These are phyloP conservation scores for Terrapene triunguis DNA, from an alignment of 2,113 vertebrate species.

Conservation along the genomic window DNA sequence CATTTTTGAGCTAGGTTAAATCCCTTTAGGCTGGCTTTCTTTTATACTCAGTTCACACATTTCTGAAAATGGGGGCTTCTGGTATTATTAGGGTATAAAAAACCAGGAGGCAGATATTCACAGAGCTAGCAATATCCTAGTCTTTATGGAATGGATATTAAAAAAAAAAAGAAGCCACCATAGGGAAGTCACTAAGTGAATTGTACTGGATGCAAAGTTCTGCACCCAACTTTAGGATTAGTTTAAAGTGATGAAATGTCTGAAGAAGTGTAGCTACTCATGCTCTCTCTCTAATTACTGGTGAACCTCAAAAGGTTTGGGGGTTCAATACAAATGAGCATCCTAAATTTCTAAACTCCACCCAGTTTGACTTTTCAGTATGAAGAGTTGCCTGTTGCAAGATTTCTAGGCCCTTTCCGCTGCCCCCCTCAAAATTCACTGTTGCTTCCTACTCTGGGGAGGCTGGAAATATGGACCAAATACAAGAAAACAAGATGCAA, in stretches of 20 bases:
- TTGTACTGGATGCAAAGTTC: not conserved
- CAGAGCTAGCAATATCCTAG: not conserved
- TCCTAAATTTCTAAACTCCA: not conserved
- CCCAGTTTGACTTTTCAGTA: not conserved
- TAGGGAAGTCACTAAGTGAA: not conserved
- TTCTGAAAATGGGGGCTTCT: constrained; percentile 14
- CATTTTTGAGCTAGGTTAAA: not conserved
- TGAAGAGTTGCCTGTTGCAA: too few species aligned
- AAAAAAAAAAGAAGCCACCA: not conserved
- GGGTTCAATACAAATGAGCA: not conserved
- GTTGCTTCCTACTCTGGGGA: not conserved
- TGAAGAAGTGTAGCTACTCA: not conserved
- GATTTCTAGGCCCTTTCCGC: not conserved
- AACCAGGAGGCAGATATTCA: not conserved
- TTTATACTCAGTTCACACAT: not conserved
- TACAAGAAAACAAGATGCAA: not conserved
- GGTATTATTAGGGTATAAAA: not conserved
- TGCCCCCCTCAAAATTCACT: not conserved
- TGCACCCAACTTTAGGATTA: not conserved
- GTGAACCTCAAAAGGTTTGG: not conserved
- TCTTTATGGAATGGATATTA: not conserved
- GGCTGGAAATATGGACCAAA: not conserved
- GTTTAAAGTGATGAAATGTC: not conserved
- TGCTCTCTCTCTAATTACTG: not conserved
- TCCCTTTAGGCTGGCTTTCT: too few species aligned